Conservation (phyloP, 2,888 invertebrate genomes). For the Drosophila ezoana region DNA sequence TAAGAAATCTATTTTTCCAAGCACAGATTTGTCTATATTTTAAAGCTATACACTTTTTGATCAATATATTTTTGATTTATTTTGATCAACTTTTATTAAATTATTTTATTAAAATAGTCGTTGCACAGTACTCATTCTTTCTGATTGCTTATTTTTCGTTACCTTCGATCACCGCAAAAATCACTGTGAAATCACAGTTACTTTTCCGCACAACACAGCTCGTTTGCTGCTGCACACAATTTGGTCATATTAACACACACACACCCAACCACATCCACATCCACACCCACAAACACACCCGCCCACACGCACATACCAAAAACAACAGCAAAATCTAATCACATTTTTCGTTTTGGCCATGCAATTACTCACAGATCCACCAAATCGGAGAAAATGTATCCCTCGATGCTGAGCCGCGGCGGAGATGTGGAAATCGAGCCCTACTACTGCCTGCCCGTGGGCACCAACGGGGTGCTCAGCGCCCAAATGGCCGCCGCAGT, state of each 20-base stretch:
- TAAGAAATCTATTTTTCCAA: too few species aligned
- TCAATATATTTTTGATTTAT: too few species aligned
- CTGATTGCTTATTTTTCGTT: background rate
- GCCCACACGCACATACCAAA: background rate
- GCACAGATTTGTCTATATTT: too few species aligned
- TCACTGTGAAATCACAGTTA: background rate
- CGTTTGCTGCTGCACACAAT: background rate
- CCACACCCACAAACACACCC: too few species aligned
- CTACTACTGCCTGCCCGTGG: conserved; percentile 93
- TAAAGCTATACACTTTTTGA: too few species aligned
- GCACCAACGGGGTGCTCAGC: conserved; percentile 84
- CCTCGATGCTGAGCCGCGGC: conserved; percentile 94
- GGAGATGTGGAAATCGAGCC: conserved; percentile 94
- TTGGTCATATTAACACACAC: conserved; percentile 6
- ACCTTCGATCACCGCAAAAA: background rate
- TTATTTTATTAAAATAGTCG: background rate
- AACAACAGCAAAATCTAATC: conserved; percentile 11
- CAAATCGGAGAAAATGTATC: conserved; percentile 97
- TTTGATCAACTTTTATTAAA: too few species aligned
- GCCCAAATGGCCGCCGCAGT: conserved; percentile 83
- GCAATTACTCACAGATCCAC: conserved; percentile 89
- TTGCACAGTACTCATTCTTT: too few species aligned
- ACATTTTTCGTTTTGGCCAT: conserved; percentile 36
- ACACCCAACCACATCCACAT: background rate
- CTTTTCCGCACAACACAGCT: background rate